These are phyloP conservation scores for Cyanoramphus novaezelandiae DNA, from an alignment of 2,113 vertebrate genomes.

Conservation along the genomic window DNA sequence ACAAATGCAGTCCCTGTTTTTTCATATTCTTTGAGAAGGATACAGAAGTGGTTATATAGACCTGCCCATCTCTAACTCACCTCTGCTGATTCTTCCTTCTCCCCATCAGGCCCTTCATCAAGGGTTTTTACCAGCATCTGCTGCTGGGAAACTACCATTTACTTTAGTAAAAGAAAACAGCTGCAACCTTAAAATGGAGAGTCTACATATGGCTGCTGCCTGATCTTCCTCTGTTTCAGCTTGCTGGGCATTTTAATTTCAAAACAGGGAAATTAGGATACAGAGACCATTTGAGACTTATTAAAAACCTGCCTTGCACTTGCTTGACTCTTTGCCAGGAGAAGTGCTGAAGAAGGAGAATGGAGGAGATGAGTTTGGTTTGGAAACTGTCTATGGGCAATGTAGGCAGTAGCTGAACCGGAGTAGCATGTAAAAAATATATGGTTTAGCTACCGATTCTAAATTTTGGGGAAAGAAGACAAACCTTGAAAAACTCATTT, in stretches of 20 bases:
- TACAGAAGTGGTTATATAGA: rapidly evolving
- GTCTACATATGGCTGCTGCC: not conserved
- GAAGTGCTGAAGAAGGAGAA: not conserved
- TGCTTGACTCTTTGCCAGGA: not conserved
- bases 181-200: no score
- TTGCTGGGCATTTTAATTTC: not conserved
- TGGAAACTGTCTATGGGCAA: not conserved
- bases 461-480: not conserved
- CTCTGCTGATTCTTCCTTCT: not conserved
- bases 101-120: not conserved
- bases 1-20: no score
- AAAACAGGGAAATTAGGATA: not conserved
- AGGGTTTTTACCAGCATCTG: not conserved
- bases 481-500: not conserved
- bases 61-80: not conserved
- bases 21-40: not conserved
- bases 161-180: not conserved
- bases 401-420: no score
- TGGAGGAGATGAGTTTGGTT: not conserved
- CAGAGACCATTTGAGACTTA: not conserved
- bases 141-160: not conserved
- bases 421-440: not conserved
- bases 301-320: not conserved
- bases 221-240: not conserved
- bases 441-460: not conserved